Conservation (phyloP, 2,113 vertebrate genomes). For the Shinisaurus crocodilurus region DNA sequence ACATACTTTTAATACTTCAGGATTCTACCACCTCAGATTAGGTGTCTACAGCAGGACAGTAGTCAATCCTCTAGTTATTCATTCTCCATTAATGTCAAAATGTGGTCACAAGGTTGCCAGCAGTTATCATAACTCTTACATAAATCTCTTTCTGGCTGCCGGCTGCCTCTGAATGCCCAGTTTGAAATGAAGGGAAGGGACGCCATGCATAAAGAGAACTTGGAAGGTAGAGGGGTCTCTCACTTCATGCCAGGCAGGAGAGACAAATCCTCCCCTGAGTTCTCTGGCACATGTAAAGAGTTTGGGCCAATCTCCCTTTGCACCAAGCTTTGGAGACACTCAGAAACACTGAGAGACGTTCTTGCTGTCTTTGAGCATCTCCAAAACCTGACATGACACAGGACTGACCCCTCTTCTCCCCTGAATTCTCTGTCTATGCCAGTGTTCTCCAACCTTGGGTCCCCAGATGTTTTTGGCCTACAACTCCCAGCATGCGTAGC, state of each 20-base stretch:
- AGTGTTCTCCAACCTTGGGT: too few species aligned
- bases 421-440: background rate
- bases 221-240: background rate
- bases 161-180: background rate
- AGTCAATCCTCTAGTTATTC: background rate
- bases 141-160: background rate
- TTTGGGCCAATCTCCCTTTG: background rate
- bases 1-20: background rate
- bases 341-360: background rate
- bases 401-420: background rate
- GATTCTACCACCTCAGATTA: background rate
- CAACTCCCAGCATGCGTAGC: too few species aligned
- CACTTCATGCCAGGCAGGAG: background rate
- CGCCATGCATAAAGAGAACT: background rate
- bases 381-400: background rate
- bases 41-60: background rate
- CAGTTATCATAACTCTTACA: background rate
- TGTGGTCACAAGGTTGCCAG: background rate
- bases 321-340: background rate
- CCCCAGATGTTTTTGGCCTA: too few species aligned
- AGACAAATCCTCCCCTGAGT: background rate
- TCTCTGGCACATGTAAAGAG: background rate
- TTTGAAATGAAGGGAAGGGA: background rate
- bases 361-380: background rate
- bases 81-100: background rate